Conservation (phyloP, 2,888 invertebrate genomes). For the Ceratothoa steindachneri region DNA sequence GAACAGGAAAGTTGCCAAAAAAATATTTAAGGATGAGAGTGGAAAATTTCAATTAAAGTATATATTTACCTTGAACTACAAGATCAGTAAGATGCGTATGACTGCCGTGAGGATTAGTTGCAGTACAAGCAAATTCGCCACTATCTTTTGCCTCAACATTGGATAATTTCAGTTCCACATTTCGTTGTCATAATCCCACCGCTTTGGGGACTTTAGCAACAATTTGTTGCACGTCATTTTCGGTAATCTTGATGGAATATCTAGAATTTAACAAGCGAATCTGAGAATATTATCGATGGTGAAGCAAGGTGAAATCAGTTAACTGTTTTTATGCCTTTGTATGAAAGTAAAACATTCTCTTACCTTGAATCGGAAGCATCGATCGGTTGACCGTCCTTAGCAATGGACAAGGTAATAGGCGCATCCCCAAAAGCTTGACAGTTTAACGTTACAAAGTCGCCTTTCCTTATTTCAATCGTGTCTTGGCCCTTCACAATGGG, state of each 20-base stretch:
- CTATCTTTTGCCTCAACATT: conserved; percentile 37
- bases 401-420: conserved; percentile 33
- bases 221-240: not conserved
- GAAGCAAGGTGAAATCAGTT: too few relatives aligned
- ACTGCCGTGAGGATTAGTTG: conserved; percentile 54
- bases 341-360: too few relatives aligned
- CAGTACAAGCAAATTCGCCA: conserved; percentile 39
- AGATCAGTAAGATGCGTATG: conserved; percentile 40
- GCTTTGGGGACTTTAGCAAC: not conserved
- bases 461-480: conserved; percentile 29
- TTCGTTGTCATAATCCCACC: not conserved
- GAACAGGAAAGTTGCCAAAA: too few relatives aligned
- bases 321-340: too few relatives aligned
- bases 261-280: too few relatives aligned
- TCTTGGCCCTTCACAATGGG: conserved; percentile 32
- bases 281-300: too few relatives aligned
- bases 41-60: too few relatives aligned
- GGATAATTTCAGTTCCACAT: conserved; percentile 9
- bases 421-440: conserved; percentile 38
- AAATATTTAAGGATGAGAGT: too few relatives aligned
- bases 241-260: not conserved
- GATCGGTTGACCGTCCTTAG: conserved; percentile 27
- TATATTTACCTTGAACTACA: conserved; percentile 40
- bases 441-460: conserved; percentile 26
- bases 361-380: conserved; percentile 33